A percentile compares a stretch with the other conserved stretches of the same genome.
These are phyloP conservation scores for Eucidaris tribuloides DNA, from an alignment of 35 echinoderm and acorn worm genomes.

Conservation along the genomic window DNA sequence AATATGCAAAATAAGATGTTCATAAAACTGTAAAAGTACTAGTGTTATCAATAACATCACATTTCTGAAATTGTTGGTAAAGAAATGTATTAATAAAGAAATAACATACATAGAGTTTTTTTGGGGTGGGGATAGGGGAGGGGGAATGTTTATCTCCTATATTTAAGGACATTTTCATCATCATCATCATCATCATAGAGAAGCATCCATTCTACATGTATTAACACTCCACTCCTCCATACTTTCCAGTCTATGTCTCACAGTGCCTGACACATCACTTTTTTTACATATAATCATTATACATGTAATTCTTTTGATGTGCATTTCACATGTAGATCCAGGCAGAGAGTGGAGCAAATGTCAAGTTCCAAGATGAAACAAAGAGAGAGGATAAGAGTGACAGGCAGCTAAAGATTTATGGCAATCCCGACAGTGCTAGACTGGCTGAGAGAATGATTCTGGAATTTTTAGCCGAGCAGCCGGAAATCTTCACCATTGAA, in stretches of 20 bases:
- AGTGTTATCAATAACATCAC: too few species aligned
- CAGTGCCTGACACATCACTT: neutral
- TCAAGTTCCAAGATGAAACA: slow-evolving; percentile 64
- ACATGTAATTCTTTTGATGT: too few species aligned
- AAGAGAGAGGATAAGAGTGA: slow-evolving; percentile 38
- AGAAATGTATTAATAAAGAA: too few species aligned
- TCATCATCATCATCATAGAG: neutral
- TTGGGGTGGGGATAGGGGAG: too few species aligned
- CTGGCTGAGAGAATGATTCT: slow-evolving; percentile 65
- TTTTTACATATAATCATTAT: too few species aligned
- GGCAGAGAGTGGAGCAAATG: slow-evolving; percentile 59
- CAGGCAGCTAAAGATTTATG: slow-evolving; percentile 55
- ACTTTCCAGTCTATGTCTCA: neutral
- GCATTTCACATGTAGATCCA: slow-evolving; percentile 69
- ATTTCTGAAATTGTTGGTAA: too few species aligned
- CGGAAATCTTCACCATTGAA: slow-evolving; percentile 50
- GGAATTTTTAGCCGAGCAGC: slow-evolving; percentile 46
- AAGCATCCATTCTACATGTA: neutral
- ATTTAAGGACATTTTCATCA: neutral
- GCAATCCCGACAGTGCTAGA: slow-evolving; percentile 72
- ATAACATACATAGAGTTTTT: too few species aligned
- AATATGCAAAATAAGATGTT: too few species aligned
- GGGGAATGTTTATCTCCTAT: neutral
- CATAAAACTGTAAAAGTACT: too few species aligned
- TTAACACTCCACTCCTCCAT: neutral